Conservation (phyloP, 2,113 vertebrate species). For the Actenoides hombroni region DNA sequence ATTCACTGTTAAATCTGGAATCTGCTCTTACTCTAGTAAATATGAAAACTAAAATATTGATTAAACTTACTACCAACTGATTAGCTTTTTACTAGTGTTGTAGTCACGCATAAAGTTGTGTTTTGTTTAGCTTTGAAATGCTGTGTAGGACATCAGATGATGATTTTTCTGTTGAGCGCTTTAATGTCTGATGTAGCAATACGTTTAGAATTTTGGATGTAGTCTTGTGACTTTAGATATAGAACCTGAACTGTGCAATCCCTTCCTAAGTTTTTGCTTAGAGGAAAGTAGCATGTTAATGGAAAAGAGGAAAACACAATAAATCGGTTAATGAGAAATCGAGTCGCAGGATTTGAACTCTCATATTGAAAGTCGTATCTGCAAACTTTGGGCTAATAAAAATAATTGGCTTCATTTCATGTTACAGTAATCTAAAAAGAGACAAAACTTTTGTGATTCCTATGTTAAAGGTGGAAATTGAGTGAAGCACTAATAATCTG, state of each 20-base stretch:
- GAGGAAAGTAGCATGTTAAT: background rate
- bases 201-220: background rate
- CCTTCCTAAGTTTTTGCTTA: background rate
- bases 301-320: background rate
- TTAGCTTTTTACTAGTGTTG: background rate
- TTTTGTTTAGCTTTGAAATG: background rate
- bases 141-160: background rate
- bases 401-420: background rate
- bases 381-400: background rate
- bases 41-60: background rate
- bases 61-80: background rate
- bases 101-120: background rate
- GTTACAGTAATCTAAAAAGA: background rate
- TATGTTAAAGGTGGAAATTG: background rate
- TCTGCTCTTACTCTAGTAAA: background rate
- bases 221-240: background rate
- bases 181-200: background rate
- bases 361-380: background rate
- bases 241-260: background rate
- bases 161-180: background rate
- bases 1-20: background rate
- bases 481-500: conserved; percentile 10
- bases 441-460: background rate
- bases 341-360: background rate
- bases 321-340: background rate